Percentiles rank a stretch among this genome's conserved stretches.
Evolutionary conservation across 2,888 invertebrate species (phyloP).

Genomic region (Lasioglossum leucozonium): DNA sequence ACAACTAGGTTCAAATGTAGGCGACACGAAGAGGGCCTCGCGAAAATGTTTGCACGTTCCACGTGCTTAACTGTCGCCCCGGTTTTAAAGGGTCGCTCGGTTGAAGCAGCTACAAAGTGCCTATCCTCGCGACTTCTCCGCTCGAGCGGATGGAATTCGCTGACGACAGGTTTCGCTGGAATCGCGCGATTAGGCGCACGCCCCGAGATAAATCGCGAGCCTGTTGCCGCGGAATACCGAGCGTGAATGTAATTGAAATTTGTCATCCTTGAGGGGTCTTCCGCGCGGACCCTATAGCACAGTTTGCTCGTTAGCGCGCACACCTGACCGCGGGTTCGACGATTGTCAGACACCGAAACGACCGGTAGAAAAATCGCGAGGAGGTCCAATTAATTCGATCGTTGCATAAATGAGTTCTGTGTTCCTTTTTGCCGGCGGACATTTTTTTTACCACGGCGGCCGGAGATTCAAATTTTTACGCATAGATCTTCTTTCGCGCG

Average conservation of each 20-base stretch:
- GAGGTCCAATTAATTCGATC: background rate
- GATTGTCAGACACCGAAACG: background rate
- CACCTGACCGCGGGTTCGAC: background rate
- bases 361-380: background rate
- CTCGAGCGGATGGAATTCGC: constrained; percentile 69
- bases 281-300: constrained; percentile 42
- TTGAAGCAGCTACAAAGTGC: background rate
- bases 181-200: constrained; percentile 65
- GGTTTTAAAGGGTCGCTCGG: background rate
- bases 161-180: constrained; percentile 74
- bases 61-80: background rate
- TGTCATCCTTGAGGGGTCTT: constrained; percentile 55
- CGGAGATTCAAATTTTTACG: background rate
- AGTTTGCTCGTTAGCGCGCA: constrained; percentile 47
- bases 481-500: no score
- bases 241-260: constrained; percentile 53
- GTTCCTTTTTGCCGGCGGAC: background rate
- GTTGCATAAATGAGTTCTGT: no score
- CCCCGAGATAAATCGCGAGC: constrained; percentile 66
- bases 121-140: background rate
- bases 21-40: no score
- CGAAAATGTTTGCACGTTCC: no score
- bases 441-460: background rate
- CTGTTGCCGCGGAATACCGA: background rate
- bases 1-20: no score